Conservation (phyloP, 2,797 vertebrate species). For the Silurus aristotelis region DNA sequence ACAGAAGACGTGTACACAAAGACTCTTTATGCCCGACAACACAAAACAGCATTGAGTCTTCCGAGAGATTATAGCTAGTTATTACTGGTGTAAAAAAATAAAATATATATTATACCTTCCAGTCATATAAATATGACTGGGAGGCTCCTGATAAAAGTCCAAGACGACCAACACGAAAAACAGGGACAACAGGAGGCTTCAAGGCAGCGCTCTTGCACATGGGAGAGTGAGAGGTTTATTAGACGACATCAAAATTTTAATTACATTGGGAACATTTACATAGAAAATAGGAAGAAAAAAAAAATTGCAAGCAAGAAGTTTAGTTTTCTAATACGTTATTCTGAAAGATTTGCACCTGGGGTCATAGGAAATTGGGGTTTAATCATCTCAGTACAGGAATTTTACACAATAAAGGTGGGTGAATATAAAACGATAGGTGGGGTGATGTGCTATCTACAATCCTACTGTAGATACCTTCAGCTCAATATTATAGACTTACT, state of each 20-base stretch:
- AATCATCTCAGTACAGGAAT: background rate
- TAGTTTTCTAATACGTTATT: constrained; percentile 2
- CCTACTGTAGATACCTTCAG: too few relatives aligned
- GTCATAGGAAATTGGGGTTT: background rate
- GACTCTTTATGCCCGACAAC: constrained; percentile 36
- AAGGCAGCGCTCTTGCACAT: constrained; percentile 5
- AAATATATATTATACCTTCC: too few relatives aligned
- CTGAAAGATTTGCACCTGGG: background rate
- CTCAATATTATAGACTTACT: too few relatives aligned
- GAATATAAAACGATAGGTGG: background rate
- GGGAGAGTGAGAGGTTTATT: constrained; percentile 22
- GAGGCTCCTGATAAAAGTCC: constrained; percentile 27
- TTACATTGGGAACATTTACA: background rate
- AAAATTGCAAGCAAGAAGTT: background rate
- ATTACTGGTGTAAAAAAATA: constrained; percentile 22
- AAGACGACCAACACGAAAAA: constrained; percentile 10
- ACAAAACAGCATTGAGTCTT: constrained; percentile 37
- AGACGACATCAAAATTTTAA: background rate
- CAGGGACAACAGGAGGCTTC: background rate
- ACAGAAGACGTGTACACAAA: constrained; percentile 44
- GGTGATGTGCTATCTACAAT: background rate
- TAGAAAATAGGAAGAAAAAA: constrained; percentile 3
- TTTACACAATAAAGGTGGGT: background rate
- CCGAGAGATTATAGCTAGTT: constrained; percentile 16
- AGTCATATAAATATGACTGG: background rate